phyloP scores from a whole-genome alignment of 2,888 invertebrate species.

The Gastracanthus pulcherrimus region DNA sequence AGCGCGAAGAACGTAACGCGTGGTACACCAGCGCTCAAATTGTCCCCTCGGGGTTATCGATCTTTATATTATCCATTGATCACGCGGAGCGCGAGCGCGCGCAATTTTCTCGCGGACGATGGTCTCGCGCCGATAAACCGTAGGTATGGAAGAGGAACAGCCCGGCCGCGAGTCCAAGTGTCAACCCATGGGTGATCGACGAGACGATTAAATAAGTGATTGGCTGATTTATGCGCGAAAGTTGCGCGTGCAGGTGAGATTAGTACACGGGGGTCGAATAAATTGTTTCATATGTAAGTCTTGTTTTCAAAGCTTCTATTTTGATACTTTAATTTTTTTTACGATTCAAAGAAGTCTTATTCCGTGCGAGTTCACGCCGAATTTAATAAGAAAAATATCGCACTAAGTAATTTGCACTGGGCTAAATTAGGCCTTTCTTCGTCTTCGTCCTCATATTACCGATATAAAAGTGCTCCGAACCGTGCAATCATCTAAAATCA shows the following conservation, averaged over 20 bases:
- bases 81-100: background rate
- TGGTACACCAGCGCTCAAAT: conserved; percentile 63
- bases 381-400: background rate
- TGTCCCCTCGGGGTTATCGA: conserved; percentile 60
- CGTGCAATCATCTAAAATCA: conserved; percentile 44
- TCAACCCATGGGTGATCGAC: conserved; percentile 9
- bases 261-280: background rate
- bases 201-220: conserved; percentile 6
- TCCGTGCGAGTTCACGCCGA: background rate
- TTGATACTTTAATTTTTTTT: no score
- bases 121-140: background rate
- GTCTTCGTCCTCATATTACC: conserved; percentile 9
- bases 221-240: conserved; percentile 23
- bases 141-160: conserved; percentile 3
- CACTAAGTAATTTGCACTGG: background rate
- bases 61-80: conserved; percentile 37
- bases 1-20: conserved; percentile 60
- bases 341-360: no score
- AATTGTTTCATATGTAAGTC: no score
- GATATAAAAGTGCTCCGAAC: conserved; percentile 12
- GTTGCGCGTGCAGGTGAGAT: background rate
- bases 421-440: conserved; percentile 5
- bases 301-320: no score
- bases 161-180: no score
- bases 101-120: conserved; percentile 11